Base-by-base conservation (phyloP, 2,113 vertebrate genomes). In the Prietella phreatophila region DNA sequence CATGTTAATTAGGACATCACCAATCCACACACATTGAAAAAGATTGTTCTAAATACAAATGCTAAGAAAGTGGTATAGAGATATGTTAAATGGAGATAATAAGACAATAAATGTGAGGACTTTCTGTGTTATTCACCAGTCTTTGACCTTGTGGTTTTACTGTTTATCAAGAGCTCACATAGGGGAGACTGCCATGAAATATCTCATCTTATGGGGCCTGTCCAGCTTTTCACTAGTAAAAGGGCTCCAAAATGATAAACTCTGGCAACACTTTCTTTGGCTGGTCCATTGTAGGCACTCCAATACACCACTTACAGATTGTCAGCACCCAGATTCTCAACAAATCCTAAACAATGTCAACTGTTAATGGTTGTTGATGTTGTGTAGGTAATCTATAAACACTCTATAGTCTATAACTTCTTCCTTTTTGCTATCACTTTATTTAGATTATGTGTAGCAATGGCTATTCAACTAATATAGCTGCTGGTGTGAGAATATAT, bases 1-100 rank as follows among this genome's bases (percentile, higher is more conserved):
- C 93, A 94, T 95, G 94, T 94, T 94, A 93, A 95, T 94, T 93
- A 94, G 88, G 50, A 5, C 86, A 85, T 87, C 71, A 89, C 86
- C 69, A 86, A 13, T 79, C 89, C 90, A 88, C 91, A 88, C n/a
- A 78, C 90, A 75, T 89, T 36, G 82, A 84, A 81, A 73, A 86
- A 73, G 53, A 80, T 91, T 82, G 63, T 88, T 88, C 86, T 84
- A 91, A 89, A 84, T 13, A 65, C 85, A 82, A 71, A 75, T 25
- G 63, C 85, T 87, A 42, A n/a, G 7, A 20, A 65, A 89, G 86
- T 92, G 50, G 2, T 53, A 55, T 79, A 79, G 25, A 78, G 4
- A 92, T 93, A 90, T 91, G 91, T 91, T 91, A 90, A 94, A 91
- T 90, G 82, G 88, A 87, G 47, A 78, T 27, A 75, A 73, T 36